phyloP scores from a whole-genome alignment of 1,140 invertebrate genomes.

The Lamellibrachia luymesi region DNA sequence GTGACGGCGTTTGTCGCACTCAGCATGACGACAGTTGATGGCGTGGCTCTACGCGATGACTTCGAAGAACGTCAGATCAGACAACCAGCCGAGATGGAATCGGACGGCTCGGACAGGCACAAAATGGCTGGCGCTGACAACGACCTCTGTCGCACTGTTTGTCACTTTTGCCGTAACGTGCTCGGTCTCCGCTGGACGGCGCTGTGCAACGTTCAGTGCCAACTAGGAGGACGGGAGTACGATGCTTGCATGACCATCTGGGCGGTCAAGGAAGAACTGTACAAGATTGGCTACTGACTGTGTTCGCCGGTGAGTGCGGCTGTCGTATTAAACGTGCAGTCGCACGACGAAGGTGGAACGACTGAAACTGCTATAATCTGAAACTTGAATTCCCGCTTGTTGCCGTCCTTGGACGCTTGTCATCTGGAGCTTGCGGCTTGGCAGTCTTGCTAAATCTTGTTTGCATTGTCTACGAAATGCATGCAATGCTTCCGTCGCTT shows the following conservation, averaged over 20 bases:
- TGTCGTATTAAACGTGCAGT: not conserved
- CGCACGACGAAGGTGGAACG: not conserved
- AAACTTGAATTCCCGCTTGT: not conserved
- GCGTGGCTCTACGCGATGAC: not conserved
- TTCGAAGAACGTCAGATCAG: not conserved
- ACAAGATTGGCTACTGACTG: not conserved
- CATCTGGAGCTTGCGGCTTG: too few species aligned
- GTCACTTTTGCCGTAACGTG: constrained; percentile 9
- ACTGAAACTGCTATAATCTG: not conserved
- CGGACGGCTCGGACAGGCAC: not conserved
- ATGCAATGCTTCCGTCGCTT: not conserved
- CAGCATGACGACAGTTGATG: not conserved
- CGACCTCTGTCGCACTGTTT: constrained; percentile 4
- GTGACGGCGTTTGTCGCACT: not conserved
- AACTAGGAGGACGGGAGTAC: constrained; percentile 7
- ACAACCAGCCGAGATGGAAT: not conserved
- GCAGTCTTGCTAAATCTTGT: not conserved
- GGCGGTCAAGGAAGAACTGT: constrained; percentile 12
- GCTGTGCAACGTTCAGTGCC: constrained; percentile 12
- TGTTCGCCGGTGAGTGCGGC: not conserved
- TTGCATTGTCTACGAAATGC: not conserved
- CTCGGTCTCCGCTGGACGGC: constrained; percentile 17
- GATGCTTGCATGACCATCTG: constrained; percentile 16
- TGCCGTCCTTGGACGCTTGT: too few species aligned
- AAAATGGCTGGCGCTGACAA: constrained; percentile 8